Base-by-base conservation (phyloP, 2,797 vertebrate genomes). In the Psittacula echo region DNA sequence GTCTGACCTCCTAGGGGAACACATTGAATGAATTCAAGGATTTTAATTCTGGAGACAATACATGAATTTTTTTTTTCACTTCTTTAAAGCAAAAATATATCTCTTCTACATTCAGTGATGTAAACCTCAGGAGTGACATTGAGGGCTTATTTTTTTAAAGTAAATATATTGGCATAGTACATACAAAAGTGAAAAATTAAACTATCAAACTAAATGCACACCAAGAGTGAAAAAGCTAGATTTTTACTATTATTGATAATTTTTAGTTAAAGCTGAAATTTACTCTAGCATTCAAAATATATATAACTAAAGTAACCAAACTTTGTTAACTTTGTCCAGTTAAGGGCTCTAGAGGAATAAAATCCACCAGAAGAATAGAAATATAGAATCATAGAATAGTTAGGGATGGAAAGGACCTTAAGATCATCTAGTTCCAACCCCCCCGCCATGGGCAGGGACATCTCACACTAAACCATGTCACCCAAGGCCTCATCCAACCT, bases 61-160 rank as follows among this genome's bases (percentile, higher is more conserved):
- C 1, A 64, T 0, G 1, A 70, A 34, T 5, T 7, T 1, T 0
- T 32, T 54, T 37, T 37, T 26, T 2, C 9, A 41, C 0, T 64
- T 68, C 20, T 65, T 70, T 56, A 47, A n/a, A 60, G 20, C 3
- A 30, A 77, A 76, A 67, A 56, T 64, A 6, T 16, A 3, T 56
- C 26, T 64, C 5, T 72, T 5, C 2, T 66, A 12, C 0, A 0
- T 60, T 85, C 15, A 72, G 4, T 18, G 8, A 60, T 41, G 7
- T 41, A 77, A 85, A 94, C 85, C 47, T 39, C 12, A 82, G 34
- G 17, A 71, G n/a, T 64, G 1, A 42, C 6, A 26, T 1, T 0
- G 13, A 67, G 3, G 2, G 2, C 0, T 1, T 22, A 60, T 44
- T 47, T 34, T 74, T 45, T 21, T 15, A 17, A 60, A 66, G 10